Base-by-base conservation (phyloP, 2,113 vertebrate genomes). In the Gavia stellata region DNA sequence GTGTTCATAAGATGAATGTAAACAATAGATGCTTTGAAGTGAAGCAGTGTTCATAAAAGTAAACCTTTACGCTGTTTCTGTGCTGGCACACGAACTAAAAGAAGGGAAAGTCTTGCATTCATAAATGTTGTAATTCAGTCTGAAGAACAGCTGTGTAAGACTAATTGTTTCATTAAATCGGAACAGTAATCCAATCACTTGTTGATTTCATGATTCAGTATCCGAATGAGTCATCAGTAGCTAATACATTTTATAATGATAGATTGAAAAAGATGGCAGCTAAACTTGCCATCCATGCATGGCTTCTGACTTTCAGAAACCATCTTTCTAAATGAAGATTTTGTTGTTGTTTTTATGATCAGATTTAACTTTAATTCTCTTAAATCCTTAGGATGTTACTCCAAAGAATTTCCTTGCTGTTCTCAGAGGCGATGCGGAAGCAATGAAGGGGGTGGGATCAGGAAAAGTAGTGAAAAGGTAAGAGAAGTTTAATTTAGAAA, bases 381-480 rank as follows among this genome's bases (percentile, higher is more conserved):
- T 67, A 71, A 85, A 91, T 92, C 70, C 36, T 74, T 90, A 99
- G 99, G 98, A 98, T 68, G 99, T 99, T 90, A 99, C 99, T n/a
- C 99, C 99, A 19, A 72, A 98, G 38, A 99, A 99, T 95, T 99
- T 99, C 97, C 98, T 99, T 94, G 99, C 99, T 0, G 98, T 99
- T 94, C 96, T 99, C 95, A 98, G 98, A 97, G 99, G 99, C 1
- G 98, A 99, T 55, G 87, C 59, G 3, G 96, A 98, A 55, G 97
- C 97, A 23, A 71, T 99, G 78, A 99, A 98, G 73, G 99, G 99
- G 3, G 94, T 96, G 34, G 99, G 99, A 49, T 99, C 99, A 58
- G 99, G 99, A 66, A 99, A 99, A 97, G 99, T 99, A 62, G 58
- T 99, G 80, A 98, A 98, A 94, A 99, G 99, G 99, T 97, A 96